A percentile compares a stretch with the other conserved stretches of the same genome.
Evolutionary conservation across 2,888 invertebrate genomes (phyloP).

Genomic region (Melanostoma mellinum): DNA sequence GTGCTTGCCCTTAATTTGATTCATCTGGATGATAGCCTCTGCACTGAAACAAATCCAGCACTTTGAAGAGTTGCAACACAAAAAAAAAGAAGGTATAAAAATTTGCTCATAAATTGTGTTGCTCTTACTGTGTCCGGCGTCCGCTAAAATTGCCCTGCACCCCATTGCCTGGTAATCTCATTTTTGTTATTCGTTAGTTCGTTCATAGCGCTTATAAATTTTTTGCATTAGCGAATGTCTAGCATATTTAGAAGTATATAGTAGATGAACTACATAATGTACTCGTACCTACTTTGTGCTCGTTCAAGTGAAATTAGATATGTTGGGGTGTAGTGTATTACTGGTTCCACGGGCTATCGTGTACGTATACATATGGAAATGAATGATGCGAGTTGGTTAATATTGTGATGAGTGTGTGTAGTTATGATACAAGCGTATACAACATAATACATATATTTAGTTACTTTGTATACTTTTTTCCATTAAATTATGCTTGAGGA

Average conservation of each 20-base stretch:
- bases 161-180: slow-evolving; percentile 35
- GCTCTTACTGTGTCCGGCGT: slow-evolving; percentile 54
- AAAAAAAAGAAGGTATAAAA: slow-evolving; percentile 6
- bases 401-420: too few relatives aligned
- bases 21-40: slow-evolving; percentile 56
- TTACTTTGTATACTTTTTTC: too few relatives aligned
- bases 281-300: background rate
- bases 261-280: background rate
- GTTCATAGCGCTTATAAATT: background rate
- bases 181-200: slow-evolving; percentile 29
- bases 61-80: slow-evolving; percentile 32
- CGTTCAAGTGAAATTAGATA: slow-evolving; percentile 43
- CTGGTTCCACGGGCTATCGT: slow-evolving; percentile 17
- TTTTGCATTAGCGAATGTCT: slow-evolving; percentile 1
- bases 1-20: slow-evolving; percentile 70
- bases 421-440: too few relatives aligned
- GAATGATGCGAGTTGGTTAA: too few relatives aligned
- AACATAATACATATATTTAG: too few relatives aligned
- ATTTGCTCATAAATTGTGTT: slow-evolving; percentile 30
- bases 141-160: slow-evolving; percentile 32
- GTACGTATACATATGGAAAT: too few relatives aligned
- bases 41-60: slow-evolving; percentile 31
- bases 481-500: too few relatives aligned
- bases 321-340: slow-evolving; percentile 46
- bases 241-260: slow-evolving; percentile 7